phyloP scores from a whole-genome alignment of 2,113 vertebrate species.

The Nothocercus nigrocapillus region DNA sequence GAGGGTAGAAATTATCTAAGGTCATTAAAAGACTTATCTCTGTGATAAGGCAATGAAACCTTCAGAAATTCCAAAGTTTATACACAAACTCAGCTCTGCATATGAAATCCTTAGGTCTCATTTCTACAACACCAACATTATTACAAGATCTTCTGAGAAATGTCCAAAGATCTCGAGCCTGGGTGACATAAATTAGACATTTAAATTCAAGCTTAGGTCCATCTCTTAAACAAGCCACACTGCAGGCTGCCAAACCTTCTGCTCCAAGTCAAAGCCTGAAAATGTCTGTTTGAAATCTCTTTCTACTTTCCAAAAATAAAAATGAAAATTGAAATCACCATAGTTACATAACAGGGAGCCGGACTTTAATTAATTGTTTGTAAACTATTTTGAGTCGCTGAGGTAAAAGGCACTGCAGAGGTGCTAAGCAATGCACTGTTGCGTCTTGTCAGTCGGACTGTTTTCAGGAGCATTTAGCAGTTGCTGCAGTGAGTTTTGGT shows the following conservation, averaged over 20 bases:
- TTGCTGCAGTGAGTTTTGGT: not conserved
- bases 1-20: not conserved
- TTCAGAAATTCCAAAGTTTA: not conserved
- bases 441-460: not conserved
- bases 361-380: constrained; percentile 48
- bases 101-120: not conserved
- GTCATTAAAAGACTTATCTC: not conserved
- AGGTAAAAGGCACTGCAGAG: constrained; percentile 11
- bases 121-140: not conserved
- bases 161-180: not conserved
- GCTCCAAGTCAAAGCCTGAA: not conserved
- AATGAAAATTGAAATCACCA: not conserved
- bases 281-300: not conserved
- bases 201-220: not conserved
- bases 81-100: not conserved
- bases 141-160: not conserved
- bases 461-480: not conserved
- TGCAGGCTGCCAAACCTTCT: not conserved
- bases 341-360: not conserved
- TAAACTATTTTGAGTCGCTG: constrained; percentile 36
- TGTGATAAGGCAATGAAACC: not conserved
- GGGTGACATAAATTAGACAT: not conserved
- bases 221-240: not conserved
- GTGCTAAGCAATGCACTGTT: not conserved
- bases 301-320: not conserved